These are phyloP conservation scores for Mimumesa dahlbomi DNA, from an alignment of 2,888 invertebrate species.

Conservation along the genomic window DNA sequence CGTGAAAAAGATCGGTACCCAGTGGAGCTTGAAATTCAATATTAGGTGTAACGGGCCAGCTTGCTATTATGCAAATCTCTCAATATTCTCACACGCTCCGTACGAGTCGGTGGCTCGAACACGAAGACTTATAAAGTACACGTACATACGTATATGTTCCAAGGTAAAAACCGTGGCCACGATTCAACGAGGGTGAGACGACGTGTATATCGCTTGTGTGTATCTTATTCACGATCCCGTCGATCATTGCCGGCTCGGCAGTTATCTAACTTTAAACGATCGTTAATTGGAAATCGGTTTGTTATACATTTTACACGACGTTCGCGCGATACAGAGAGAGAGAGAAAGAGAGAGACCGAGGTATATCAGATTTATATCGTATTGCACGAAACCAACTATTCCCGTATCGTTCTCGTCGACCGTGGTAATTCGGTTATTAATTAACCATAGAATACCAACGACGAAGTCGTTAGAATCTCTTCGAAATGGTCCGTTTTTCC, in stretches of 20 bases:
- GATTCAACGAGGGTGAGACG: constrained; percentile 1
- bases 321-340: background rate
- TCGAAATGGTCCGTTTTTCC: constrained; percentile 22
- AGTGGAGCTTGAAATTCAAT: constrained; percentile 30
- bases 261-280: constrained; percentile 24
- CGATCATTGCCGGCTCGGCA: constrained; percentile 13
- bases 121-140: too few relatives aligned
- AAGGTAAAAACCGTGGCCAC: constrained; percentile 17
- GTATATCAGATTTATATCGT: constrained; percentile 17
- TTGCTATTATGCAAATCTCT: constrained; percentile 16
- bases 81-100: too few relatives aligned
- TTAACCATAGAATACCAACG: constrained; percentile 16
- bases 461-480: constrained; percentile 8
- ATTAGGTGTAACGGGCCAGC: constrained; percentile 5
- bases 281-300: constrained; percentile 33
- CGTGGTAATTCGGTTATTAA: constrained; percentile 41
- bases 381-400: constrained; percentile 4
- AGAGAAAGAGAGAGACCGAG: background rate
- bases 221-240: constrained; percentile 16
- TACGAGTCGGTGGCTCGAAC: too few relatives aligned
- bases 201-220: constrained; percentile 7
- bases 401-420: background rate
- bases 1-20: constrained; percentile 14
- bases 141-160: too few relatives aligned
- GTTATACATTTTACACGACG: constrained; percentile 20